phyloP scores from a whole-genome alignment of 30 jellyfish, hydroid and myxozoan genomes.

The Morbakka virulenta region DNA sequence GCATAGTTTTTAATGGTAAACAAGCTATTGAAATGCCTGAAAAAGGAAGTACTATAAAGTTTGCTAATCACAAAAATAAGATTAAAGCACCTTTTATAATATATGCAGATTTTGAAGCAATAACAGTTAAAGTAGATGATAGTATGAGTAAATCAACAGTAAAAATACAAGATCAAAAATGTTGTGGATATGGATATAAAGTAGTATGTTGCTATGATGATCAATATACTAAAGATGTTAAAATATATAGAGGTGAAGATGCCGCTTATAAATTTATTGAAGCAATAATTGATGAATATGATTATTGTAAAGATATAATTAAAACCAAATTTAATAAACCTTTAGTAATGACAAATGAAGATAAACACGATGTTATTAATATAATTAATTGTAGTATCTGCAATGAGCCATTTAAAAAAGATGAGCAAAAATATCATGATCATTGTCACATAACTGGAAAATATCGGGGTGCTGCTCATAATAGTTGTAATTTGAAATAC shows the following conservation, averaged over 20 bases:
- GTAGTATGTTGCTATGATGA: no score
- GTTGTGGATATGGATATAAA: conserved; percentile 34
- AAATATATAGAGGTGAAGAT: conserved; percentile 45
- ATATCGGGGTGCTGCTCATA: conserved; percentile 57
- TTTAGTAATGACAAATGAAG: conserved; percentile 6
- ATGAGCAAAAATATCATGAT: conserved; percentile 31
- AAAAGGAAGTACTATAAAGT: conserved; percentile 6
- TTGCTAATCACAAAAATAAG: conserved; percentile 4
- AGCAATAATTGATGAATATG: conserved; percentile 5
- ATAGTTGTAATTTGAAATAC: conserved; percentile 32
- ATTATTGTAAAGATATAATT: conserved; percentile 11
- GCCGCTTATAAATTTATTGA: conserved; percentile 41
- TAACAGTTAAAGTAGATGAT: conserved; percentile 20
- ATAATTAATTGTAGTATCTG: conserved; percentile 12
- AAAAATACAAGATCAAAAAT: conserved; percentile 30
- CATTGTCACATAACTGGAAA: conserved; percentile 50
- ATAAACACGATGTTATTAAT: conserved; percentile 1
- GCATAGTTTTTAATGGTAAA: conserved; percentile 20
- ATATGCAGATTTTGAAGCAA: conserved; percentile 51
- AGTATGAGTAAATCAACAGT: no score
- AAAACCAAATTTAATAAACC: conserved; percentile 5
- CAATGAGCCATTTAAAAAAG: conserved; percentile 4
- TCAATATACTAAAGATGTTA: neutral
- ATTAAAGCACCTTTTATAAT: conserved; percentile 35
- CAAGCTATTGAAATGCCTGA: conserved; percentile 47